These are phyloP conservation scores for Odontamblyopus lacepedii DNA, from an alignment of 2,797 vertebrate species.

Conservation along the genomic window DNA sequence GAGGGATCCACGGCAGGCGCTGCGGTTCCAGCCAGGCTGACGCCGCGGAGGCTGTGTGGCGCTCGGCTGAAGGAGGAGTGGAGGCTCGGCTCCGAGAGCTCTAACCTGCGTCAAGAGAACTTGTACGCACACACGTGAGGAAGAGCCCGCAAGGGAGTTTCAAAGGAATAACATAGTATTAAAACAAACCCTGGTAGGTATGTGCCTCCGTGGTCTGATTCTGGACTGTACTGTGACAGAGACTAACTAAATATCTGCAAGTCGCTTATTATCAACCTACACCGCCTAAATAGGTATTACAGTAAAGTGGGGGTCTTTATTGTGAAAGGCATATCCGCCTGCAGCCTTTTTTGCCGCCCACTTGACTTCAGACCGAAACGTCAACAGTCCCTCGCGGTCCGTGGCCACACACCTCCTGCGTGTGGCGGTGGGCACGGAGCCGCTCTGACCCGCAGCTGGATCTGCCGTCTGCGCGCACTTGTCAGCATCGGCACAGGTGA, in stretches of 20 bases:
- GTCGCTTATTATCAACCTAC: neutral
- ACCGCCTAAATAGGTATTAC: neutral
- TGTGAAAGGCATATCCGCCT: constrained; percentile 37
- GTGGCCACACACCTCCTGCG: constrained; percentile 9
- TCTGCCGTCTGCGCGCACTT: constrained; percentile 40
- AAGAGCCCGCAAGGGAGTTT: fast-evolving
- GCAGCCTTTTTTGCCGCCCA: neutral
- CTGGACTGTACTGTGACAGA: neutral
- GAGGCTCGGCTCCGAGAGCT: constrained; percentile 54
- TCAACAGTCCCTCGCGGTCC: constrained; percentile 24
- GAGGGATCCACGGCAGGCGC: constrained; percentile 80
- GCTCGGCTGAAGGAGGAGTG: constrained; percentile 66
- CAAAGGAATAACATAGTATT: constrained; percentile 41
- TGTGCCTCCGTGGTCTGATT: no score
- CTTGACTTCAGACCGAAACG: constrained; percentile 35
- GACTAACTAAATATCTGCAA: neutral
- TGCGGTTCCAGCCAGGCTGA: constrained; percentile 86
- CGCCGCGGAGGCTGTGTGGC: constrained; percentile 80
- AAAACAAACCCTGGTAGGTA: no score
- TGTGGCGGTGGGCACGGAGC: neutral
- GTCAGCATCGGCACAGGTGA: constrained; percentile 28
- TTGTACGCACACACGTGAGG: neutral
- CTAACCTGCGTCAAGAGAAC: constrained; percentile 48
- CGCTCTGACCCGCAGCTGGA: constrained; percentile 4
- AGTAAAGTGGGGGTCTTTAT: constrained; percentile 28